These are phyloP conservation scores for Lethrus apterus DNA, from an alignment of 1,140 invertebrate species.

Conservation along the genomic window DNA sequence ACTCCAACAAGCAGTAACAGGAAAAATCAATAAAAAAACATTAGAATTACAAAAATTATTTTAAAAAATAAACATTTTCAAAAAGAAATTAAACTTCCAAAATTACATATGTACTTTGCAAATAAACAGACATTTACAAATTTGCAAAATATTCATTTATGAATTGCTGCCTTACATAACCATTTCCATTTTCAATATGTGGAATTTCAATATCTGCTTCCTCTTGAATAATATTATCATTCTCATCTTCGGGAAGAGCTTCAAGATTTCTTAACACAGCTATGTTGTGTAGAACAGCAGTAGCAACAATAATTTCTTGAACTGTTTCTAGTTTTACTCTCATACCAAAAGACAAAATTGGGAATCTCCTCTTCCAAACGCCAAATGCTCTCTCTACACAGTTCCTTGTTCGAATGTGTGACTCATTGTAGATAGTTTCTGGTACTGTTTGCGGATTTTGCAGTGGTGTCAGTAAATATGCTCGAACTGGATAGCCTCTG, in stretches of 20 bases:
- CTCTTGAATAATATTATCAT: neutral
- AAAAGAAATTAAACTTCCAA: too few relatives aligned
- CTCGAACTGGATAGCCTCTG: conserved; percentile 22
- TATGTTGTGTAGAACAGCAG: conserved; percentile 41
- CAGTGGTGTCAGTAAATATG: conserved; percentile 32
- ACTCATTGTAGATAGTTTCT: conserved; percentile 33
- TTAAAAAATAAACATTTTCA: too few relatives aligned
- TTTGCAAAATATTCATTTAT: too few relatives aligned
- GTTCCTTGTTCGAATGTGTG: conserved; percentile 37
- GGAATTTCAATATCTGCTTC: neutral
- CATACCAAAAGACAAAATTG: conserved; percentile 25
- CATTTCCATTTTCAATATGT: too few relatives aligned
- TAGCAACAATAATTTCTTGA: conserved; percentile 35
- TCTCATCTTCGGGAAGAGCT: conserved; percentile 1
- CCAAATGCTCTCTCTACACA: conserved; percentile 37
- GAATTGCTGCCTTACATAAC: too few relatives aligned
- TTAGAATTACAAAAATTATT: too few relatives aligned
- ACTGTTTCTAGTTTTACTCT: conserved; percentile 29
- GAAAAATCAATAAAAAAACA: too few relatives aligned
- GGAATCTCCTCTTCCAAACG: conserved; percentile 35
- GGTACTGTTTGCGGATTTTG: conserved; percentile 21
- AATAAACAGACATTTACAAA: too few relatives aligned
- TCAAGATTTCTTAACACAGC: conserved; percentile 24
- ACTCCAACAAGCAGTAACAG: too few relatives aligned
- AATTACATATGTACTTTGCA: too few relatives aligned